Evolutionary conservation across 2,888 invertebrate species (phyloP).

Genomic region (Orthosia gothica): DNA sequence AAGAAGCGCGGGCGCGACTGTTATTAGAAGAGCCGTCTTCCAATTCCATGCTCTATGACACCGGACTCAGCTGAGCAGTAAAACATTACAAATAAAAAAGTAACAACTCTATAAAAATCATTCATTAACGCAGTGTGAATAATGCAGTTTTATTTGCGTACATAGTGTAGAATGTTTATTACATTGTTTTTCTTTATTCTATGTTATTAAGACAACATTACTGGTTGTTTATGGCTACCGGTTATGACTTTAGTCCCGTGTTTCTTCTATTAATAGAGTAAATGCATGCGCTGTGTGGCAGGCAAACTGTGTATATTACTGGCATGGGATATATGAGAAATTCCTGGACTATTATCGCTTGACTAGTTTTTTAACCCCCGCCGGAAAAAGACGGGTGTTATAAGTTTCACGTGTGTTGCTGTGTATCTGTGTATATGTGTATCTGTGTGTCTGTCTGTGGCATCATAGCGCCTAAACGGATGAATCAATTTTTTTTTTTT

Average conservation of each 20-base stretch:
- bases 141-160: background rate
- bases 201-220: slow-evolving; percentile 48
- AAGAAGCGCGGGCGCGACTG: no score
- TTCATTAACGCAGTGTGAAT: slow-evolving; percentile 1
- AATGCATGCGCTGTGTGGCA: slow-evolving; percentile 17
- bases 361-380: no score
- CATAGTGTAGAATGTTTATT: background rate
- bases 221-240: background rate
- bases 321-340: background rate
- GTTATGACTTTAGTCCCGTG: slow-evolving; percentile 22
- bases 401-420: no score
- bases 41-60: no score
- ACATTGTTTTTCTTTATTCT: slow-evolving; percentile 14
- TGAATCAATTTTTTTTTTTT: no score
- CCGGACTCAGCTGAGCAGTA: background rate
- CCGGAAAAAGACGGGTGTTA: no score
- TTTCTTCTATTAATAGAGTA: slow-evolving; percentile 10
- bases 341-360: background rate
- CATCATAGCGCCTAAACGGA: no score
- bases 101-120: background rate
- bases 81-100: background rate
- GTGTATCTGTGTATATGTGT: no score
- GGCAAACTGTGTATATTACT: background rate
- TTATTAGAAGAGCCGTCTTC: no score
- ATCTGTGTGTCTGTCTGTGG: no score